phyloP scores from a whole-genome alignment of 2,888 invertebrate genomes.

The Rhagonycha fulva region DNA sequence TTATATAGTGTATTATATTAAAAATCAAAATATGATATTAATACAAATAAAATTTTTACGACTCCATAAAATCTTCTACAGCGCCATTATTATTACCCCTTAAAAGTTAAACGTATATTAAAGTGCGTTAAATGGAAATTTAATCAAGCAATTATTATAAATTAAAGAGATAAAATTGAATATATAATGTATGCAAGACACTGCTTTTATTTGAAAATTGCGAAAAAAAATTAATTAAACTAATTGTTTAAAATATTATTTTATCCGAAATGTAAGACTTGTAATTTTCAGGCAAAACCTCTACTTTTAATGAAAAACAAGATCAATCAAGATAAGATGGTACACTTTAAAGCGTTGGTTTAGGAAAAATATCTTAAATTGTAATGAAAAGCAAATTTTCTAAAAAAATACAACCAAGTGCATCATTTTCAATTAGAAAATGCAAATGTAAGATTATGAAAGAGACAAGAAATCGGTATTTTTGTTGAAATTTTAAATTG shows the following conservation, averaged over 20 bases:
- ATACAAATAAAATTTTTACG: constrained; percentile 1
- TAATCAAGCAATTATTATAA: neutral
- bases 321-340: neutral
- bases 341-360: neutral
- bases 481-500: neutral
- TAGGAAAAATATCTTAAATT: neutral
- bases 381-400: neutral
- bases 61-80: neutral
- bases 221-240: neutral
- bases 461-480: neutral
- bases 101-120: neutral
- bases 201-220: neutral
- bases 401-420: neutral
- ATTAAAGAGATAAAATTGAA: neutral
- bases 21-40: neutral
- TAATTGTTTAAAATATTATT: neutral
- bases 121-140: neutral
- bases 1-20: neutral
- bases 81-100: neutral
- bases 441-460: neutral
- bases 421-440: neutral
- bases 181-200: neutral
- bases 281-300: neutral
- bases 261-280: neutral
- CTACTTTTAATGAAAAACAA: neutral